Evolutionary conservation across 1,140 invertebrate genomes (phyloP).

Genomic region (Laupala kohalensis): DNA sequence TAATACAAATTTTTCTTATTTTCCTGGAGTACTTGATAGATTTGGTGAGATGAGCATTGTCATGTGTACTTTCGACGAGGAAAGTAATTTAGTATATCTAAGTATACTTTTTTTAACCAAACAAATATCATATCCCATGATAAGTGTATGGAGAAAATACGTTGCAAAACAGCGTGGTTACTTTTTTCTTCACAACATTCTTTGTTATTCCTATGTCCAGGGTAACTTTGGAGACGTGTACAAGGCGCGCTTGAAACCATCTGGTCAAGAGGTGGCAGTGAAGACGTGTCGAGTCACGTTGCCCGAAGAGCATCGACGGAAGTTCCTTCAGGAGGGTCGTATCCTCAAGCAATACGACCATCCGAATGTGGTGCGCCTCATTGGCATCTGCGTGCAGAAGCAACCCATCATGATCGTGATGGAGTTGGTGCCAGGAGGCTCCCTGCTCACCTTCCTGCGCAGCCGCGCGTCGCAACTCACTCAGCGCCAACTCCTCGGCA

Average conservation of each 20-base stretch:
- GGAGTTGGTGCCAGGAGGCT: conserved; percentile 90
- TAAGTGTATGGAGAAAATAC: no score
- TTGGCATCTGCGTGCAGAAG: conserved; percentile 94
- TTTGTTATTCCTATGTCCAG: conserved; percentile 43
- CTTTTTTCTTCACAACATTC: no score
- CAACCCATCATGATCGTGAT: conserved; percentile 99
- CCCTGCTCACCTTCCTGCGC: conserved; percentile 72
- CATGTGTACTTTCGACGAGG: no score
- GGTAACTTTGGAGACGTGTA: conserved; percentile 97
- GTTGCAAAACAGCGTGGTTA: no score
- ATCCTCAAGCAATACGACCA: conserved; percentile 95
- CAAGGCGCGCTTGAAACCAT: conserved; percentile 71
- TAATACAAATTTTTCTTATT: no score
- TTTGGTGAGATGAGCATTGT: no score
- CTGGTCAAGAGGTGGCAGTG: conserved; percentile 78
- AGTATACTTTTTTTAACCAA: no score
- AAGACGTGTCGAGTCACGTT: conserved; percentile 90
- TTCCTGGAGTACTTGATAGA: no score
- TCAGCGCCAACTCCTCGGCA: conserved; percentile 63
- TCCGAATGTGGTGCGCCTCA: conserved; percentile 90
- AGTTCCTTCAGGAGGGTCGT: conserved; percentile 89
- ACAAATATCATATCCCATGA: no score
- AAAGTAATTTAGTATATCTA: no score
- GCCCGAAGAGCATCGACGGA: conserved; percentile 90
- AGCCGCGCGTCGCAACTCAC: conserved; percentile 55